Percentiles rank a stretch among this genome's conserved stretches.
Evolutionary conservation across 2,113 vertebrate genomes (phyloP).

Genomic region (Gavia stellata): DNA sequence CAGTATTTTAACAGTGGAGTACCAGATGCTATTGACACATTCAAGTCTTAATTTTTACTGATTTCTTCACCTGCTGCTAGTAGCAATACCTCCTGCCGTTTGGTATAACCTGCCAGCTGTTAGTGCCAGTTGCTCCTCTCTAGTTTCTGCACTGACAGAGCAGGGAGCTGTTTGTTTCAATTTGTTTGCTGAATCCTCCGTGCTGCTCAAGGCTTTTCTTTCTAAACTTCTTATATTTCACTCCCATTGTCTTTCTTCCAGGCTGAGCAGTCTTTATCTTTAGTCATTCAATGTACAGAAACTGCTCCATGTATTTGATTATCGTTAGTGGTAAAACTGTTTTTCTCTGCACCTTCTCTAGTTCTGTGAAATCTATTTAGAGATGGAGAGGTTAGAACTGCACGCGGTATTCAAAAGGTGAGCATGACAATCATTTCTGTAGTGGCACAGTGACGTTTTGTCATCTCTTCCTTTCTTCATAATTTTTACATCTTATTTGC

Average conservation of each 20-base stretch:
- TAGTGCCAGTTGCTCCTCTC: background rate
- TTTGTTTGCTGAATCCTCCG: background rate
- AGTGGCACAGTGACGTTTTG: background rate
- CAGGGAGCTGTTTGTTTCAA: background rate
- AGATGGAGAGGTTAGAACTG: background rate
- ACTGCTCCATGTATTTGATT: background rate
- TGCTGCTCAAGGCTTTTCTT: background rate
- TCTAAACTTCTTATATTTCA: background rate
- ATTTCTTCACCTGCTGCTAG: background rate
- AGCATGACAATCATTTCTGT: background rate
- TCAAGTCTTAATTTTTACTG: background rate
- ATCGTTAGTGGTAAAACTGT: background rate
- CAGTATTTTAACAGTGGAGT: background rate
- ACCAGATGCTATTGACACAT: background rate
- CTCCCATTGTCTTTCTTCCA: background rate
- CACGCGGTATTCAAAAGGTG: background rate
- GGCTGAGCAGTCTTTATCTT: background rate
- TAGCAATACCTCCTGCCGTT: background rate
- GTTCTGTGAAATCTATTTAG: background rate
- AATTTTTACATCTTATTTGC: background rate
- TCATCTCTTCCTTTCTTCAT: background rate
- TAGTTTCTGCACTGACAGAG: background rate
- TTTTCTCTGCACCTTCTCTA: background rate
- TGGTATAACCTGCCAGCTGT: background rate
- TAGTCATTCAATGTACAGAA: background rate